A percentile compares a stretch with the other conserved stretches of the same genome.
These are phyloP conservation scores for Aphyosemion australe DNA, from an alignment of 2,113 vertebrate genomes.

Conservation along the genomic window DNA sequence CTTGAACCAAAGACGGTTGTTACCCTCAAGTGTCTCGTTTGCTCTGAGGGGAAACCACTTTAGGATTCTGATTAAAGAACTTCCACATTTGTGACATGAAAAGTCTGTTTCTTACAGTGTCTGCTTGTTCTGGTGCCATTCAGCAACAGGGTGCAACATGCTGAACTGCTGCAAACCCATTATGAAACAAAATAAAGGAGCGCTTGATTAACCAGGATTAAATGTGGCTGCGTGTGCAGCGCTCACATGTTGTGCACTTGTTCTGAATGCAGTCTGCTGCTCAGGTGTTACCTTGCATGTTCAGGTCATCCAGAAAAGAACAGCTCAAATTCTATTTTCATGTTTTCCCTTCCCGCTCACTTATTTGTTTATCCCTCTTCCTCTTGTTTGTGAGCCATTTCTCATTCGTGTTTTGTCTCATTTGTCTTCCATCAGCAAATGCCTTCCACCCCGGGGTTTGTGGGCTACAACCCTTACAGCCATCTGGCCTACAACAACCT, in stretches of 20 bases:
- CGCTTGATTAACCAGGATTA: no score
- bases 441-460: slow-evolving; percentile 99
- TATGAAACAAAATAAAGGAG: no score
- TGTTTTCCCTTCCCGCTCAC: slow-evolving; percentile 56
- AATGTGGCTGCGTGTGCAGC: no score
- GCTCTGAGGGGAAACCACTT: no score
- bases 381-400: slow-evolving; percentile 90
- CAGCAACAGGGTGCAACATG: slow-evolving; percentile 17
- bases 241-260: slow-evolving; percentile 26
- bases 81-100: not conserved
- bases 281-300: slow-evolving; percentile 82
- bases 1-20: not conserved
- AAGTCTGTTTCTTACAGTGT: not conserved
- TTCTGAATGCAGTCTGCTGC: slow-evolving; percentile 32
- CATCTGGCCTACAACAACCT: slow-evolving; percentile 99
- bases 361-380: slow-evolving; percentile 81
- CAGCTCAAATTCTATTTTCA: slow-evolving; percentile 78
- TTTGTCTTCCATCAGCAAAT: slow-evolving; percentile 99
- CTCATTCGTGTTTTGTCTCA: slow-evolving; percentile 99
- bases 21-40: no score
- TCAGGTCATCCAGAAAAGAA: slow-evolving; percentile 76
- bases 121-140: no score
- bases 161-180: not conserved
- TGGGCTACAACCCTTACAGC: slow-evolving; percentile 99
- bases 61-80: not conserved